Conservation (phyloP, 2,113 vertebrate genomes). For the Synodontis membranacea region DNA sequence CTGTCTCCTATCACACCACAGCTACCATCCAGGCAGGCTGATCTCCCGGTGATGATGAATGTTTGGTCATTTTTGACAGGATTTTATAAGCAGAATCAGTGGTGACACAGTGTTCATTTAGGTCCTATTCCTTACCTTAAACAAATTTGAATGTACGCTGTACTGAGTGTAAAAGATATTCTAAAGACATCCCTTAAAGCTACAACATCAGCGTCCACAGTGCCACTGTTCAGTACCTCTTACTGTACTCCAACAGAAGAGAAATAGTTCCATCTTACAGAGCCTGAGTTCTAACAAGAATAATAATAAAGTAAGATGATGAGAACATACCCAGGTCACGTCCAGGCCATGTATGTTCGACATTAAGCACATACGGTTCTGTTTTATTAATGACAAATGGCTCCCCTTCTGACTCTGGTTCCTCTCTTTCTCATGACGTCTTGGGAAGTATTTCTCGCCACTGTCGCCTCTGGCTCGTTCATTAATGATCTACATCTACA, state of each 20-base stretch:
- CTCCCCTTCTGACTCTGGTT: not conserved
- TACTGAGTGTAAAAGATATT: too few species aligned
- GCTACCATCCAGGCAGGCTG: too few species aligned
- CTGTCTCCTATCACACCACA: too few species aligned
- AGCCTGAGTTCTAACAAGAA: not conserved
- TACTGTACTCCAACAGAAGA: too few species aligned
- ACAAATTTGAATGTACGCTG: too few species aligned
- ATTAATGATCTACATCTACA: not conserved
- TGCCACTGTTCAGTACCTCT: not conserved
- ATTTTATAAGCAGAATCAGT: too few species aligned
- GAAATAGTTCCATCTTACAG: not conserved
- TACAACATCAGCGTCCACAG: not conserved
- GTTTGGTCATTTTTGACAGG: too few species aligned
- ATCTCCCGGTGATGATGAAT: too few species aligned
- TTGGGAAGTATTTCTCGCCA: not conserved
- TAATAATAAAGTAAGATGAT: not conserved
- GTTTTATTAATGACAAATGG: not conserved
- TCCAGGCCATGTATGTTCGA: not conserved
- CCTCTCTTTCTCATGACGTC: not conserved
- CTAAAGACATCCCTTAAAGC: not conserved
- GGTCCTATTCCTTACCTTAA: too few species aligned
- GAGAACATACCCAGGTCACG: not conserved
- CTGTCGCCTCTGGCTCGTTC: not conserved
- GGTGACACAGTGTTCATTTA: too few species aligned
- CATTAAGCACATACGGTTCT: not conserved